Evolutionary conservation across 2,113 vertebrate genomes (phyloP).

Genomic region (Chaetops frenatus): DNA sequence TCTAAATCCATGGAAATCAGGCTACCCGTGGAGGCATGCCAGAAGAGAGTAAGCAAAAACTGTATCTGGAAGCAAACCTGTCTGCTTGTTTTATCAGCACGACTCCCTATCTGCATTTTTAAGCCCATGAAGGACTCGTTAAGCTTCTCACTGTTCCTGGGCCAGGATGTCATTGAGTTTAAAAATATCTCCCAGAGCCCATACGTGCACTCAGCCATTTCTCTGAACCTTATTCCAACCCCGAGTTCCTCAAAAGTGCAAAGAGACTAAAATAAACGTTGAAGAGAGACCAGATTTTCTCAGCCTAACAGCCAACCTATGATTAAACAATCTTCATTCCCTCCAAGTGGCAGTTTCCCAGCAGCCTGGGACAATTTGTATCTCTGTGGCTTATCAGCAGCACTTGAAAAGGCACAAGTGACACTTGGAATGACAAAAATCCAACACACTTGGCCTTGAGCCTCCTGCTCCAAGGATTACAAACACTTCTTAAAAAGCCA

Average conservation of each 20-base stretch:
- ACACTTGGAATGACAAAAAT: conserved; percentile 48
- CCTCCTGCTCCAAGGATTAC: not conserved
- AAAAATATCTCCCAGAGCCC: not conserved
- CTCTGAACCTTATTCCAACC: not conserved
- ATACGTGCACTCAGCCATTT: not conserved
- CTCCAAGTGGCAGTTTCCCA: not conserved
- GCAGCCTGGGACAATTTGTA: not conserved
- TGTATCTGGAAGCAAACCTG: not conserved
- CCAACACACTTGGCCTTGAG: not conserved
- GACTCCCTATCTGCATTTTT: not conserved
- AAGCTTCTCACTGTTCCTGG: conserved; percentile 1
- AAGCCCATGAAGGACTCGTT: not conserved
- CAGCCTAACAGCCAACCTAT: not conserved
- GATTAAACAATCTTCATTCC: not conserved
- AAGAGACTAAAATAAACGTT: not conserved
- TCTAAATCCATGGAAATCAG: not conserved
- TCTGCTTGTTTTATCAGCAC: not conserved
- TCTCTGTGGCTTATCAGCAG: not conserved
- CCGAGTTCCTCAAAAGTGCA: not conserved
- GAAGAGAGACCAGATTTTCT: not conserved
- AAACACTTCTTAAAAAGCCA: not conserved
- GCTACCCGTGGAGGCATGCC: not conserved
- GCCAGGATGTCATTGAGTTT: not conserved
- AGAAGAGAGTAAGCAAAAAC: not conserved
- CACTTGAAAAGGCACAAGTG: conserved; percentile 23